phyloP scores from a whole-genome alignment of 1,140 invertebrate species.

The Sesamia nonagrioides region DNA sequence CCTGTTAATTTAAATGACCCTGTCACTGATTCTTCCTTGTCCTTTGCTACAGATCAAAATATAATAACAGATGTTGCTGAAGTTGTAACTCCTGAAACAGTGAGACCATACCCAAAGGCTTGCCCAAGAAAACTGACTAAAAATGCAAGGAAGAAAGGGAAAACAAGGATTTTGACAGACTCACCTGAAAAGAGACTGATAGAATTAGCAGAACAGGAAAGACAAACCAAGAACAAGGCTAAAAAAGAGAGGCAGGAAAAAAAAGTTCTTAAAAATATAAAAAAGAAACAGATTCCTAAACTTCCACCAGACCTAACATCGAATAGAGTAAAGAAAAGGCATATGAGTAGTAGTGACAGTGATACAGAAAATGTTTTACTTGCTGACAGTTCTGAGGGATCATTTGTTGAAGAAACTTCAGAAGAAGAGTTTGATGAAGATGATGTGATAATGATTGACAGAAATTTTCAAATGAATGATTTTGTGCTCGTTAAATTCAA shows the following conservation, averaged over 20 bases:
- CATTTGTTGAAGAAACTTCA: not conserved
- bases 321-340: slow-evolving; percentile 7
- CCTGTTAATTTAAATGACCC: not conserved
- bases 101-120: slow-evolving; percentile 56
- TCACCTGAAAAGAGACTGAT: slow-evolving; percentile 54
- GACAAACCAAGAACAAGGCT: slow-evolving; percentile 21
- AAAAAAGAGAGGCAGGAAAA: not conserved
- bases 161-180: slow-evolving; percentile 57
- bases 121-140: slow-evolving; percentile 41
- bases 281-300: slow-evolving; percentile 6
- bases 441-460: slow-evolving; percentile 56
- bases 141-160: slow-evolving; percentile 45
- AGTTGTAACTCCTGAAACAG: slow-evolving; percentile 53
- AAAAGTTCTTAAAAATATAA: slow-evolving; percentile 3
- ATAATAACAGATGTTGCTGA: slow-evolving; percentile 19
- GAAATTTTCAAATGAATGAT: slow-evolving; percentile 52
- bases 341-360: slow-evolving; percentile 52
- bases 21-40: not conserved
- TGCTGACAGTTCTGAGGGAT: slow-evolving; percentile 49
- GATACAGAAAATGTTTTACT: slow-evolving; percentile 22
- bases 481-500: slow-evolving; percentile 62
- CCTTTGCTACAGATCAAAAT: slow-evolving; percentile 3
- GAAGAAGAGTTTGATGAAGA: slow-evolving; percentile 58
- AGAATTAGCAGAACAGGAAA: slow-evolving; percentile 52
- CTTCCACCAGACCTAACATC: slow-evolving; percentile 4